Conservation (phyloP, 2,113 vertebrate species). For the Laterallus jamaicensis region DNA sequence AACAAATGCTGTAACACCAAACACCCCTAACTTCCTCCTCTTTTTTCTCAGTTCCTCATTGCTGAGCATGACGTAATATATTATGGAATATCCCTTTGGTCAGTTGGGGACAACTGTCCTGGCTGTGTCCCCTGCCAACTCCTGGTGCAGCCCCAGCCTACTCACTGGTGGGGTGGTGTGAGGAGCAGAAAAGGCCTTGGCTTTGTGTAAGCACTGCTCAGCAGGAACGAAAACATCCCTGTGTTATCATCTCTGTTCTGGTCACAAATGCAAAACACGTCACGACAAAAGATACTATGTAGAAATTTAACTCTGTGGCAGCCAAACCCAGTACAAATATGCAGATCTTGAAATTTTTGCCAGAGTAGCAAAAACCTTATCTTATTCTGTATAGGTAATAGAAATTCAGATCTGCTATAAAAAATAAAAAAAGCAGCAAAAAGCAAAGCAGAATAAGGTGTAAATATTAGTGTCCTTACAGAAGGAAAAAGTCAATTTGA, state of each 20-base stretch:
- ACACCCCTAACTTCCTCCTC: neutral
- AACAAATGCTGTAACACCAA: accelerated
- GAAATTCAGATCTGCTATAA: neutral
- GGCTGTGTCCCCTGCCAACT: accelerated
- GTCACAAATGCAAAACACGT: neutral
- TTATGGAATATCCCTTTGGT: neutral
- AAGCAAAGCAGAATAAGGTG: neutral
- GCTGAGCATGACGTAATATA: neutral
- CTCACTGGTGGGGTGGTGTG: accelerated
- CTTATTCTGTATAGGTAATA: neutral
- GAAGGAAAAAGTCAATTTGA: neutral
- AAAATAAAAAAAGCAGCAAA: neutral
- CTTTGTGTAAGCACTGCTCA: neutral
- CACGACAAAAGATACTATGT: neutral
- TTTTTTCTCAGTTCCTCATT: neutral
- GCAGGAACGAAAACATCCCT: neutral
- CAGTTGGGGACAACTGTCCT: neutral
- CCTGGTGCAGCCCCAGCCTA: accelerated
- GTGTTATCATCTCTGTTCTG: neutral
- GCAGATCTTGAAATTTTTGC: neutral
- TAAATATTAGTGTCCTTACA: neutral
- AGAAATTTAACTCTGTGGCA: neutral
- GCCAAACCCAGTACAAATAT: neutral
- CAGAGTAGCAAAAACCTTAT: neutral
- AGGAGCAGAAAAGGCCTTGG: neutral